A percentile compares a stretch with the other conserved stretches of the same genome.
Evolutionary conservation across 1,140 invertebrate genomes (phyloP).

Genomic region (Cydia splendana): DNA sequence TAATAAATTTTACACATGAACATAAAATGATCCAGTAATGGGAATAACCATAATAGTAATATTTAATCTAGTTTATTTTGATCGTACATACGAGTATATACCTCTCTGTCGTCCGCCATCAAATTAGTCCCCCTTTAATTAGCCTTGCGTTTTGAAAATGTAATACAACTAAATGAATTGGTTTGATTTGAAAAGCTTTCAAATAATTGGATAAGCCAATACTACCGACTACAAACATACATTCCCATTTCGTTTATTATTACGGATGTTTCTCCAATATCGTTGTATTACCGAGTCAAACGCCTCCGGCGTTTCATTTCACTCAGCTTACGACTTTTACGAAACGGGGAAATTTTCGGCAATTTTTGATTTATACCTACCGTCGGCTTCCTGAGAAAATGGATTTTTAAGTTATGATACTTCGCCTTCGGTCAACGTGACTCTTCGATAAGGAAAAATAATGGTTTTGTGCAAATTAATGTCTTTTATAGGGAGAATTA

Average conservation of each 20-base stretch:
- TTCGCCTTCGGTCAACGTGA: slow-evolving; percentile 8
- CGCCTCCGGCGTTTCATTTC: background rate
- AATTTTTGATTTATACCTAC: slow-evolving; percentile 4
- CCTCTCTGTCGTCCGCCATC: too few species aligned
- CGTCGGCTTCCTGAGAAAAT: slow-evolving; percentile 1
- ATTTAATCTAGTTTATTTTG: too few species aligned
- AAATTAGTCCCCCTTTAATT: too few species aligned
- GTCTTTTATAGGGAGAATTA: background rate
- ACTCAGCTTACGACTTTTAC: background rate
- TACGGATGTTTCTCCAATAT: background rate
- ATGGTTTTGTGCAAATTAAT: slow-evolving; percentile 24
- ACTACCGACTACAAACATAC: background rate
- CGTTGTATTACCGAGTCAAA: background rate
- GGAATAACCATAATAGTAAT: too few species aligned
- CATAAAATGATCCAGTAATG: too few species aligned
- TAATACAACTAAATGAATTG: background rate
- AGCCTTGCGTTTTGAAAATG: too few species aligned
- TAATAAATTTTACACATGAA: too few species aligned
- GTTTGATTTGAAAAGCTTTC: background rate
- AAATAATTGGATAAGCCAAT: background rate
- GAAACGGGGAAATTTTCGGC: slow-evolving; percentile 7
- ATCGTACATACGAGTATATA: too few species aligned
- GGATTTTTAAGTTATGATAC: slow-evolving; percentile 32
- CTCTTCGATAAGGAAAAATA: slow-evolving; percentile 22
- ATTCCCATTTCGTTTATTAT: background rate